Evolutionary conservation across 2,888 invertebrate species (phyloP), one percentile per base, ranked within the genome.

Genomic region (Phyllotreta striolata): DNA sequence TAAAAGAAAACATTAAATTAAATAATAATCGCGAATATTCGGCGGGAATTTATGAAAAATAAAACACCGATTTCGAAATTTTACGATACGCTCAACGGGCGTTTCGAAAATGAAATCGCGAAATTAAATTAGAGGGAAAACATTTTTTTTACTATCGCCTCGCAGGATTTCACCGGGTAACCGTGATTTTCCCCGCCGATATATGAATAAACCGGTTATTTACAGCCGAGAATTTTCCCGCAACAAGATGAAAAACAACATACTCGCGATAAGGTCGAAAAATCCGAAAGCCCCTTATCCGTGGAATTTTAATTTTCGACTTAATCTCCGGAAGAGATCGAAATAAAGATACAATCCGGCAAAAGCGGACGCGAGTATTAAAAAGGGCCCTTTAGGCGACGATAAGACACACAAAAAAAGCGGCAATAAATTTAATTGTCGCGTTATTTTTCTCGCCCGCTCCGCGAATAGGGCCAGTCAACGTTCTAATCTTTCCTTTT

Each of bases 401-500:
- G 49, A 35, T 49, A 35, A 41, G 41, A 9, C 10, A 41, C 41
- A 47, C 9, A 47, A 57, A 51, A 40, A 43, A 39, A 47, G 55
- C 46, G 10, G 55, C 24, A 52, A 62, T 62, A 64, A 64, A 64
- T 62, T 63, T 64, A 64, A 64, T 64, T 67, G 60, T 40, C 60
- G 34, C 39, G 43, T 64, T 67, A 63, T 61, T 64, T 64, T 62
- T 65, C 52, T 54, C 37, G n/a, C n/a, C n/a, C n/a, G n/a, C n/a
- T n/a, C n/a, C n/a, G 51, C 55, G 24, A 24, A 24, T 24, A 51
- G 60, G 47, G 52, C 58, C 60, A 57, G 60, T 55, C 51, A 54
- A 58, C 56, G 61, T 66, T 55, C 55, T 65, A 54, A 65, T 67
- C 56, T 66, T 63, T 54, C 55, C 66, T 70, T 67, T 66, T 24